Conservation (phyloP, 2,888 invertebrate species). For the Clunio marinus region DNA sequence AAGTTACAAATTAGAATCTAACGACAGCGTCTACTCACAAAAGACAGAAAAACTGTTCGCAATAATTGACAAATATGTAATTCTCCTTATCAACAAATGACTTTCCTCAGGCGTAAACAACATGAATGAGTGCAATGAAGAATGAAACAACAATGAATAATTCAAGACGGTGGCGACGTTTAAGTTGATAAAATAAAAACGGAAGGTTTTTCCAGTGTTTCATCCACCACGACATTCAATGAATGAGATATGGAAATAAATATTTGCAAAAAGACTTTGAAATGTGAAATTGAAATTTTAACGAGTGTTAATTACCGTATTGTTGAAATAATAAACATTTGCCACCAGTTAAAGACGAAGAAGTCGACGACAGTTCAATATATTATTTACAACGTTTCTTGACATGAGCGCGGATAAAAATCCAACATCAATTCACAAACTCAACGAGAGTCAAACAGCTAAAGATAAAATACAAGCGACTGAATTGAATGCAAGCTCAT, state of each 20-base stretch:
- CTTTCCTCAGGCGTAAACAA: no score
- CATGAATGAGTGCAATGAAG: no score
- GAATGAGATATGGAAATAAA: constrained; percentile 19
- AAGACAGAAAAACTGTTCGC: no score
- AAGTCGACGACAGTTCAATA: background rate
- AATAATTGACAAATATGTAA: no score
- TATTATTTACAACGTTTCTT: constrained; percentile 20
- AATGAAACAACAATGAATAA: background rate
- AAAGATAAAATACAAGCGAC: no score
- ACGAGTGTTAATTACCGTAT: background rate
- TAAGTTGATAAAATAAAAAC: background rate
- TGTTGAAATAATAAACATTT: background rate
- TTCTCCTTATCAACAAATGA: no score
- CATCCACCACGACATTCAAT: background rate
- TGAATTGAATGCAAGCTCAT: constrained; percentile 1
- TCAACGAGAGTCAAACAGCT: background rate
- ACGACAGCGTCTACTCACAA: no score
- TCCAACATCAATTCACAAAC: background rate
- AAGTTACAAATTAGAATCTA: no score
- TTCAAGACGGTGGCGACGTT: background rate
- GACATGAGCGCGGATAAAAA: constrained; percentile 32
- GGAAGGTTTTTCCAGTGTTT: no score
- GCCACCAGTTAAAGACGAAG: background rate
- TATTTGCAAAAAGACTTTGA: background rate
- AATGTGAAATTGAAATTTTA: background rate